Percentiles rank a stretch among this genome's conserved stretches.
Evolutionary conservation across 2,888 invertebrate species (phyloP).

Genomic region (Axea sp.): DNA sequence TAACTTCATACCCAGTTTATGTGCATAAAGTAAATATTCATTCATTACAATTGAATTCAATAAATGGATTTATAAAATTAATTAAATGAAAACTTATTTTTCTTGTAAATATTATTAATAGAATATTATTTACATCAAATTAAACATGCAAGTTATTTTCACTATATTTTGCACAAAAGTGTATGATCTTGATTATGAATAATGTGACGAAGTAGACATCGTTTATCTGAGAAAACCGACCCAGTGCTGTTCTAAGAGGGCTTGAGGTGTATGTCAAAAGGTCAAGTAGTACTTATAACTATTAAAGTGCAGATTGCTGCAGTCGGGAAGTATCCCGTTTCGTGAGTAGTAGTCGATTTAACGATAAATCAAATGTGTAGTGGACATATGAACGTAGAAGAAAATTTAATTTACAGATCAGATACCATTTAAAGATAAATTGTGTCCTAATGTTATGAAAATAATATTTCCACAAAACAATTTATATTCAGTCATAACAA

Average conservation of each 20-base stretch:
- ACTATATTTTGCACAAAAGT: conserved; percentile 6
- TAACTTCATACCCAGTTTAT: too few relatives aligned
- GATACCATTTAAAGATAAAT: neutral
- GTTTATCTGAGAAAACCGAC: conserved; percentile 53
- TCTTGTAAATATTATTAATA: too few relatives aligned
- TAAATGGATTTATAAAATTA: too few relatives aligned
- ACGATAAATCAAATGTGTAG: conserved; percentile 53
- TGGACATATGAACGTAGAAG: conserved; percentile 19
- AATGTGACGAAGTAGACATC: conserved; percentile 33
- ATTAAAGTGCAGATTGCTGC: conserved; percentile 65
- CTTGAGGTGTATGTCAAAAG: conserved; percentile 63
- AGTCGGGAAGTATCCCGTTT: conserved; percentile 60
- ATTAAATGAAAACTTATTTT: too few relatives aligned
- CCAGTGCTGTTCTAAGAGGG: conserved; percentile 60
- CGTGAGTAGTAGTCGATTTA: conserved; percentile 50
- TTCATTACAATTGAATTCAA: too few relatives aligned
- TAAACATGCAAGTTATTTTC: neutral
- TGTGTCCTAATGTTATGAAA: conserved; percentile 1
- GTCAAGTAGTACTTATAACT: conserved; percentile 68
- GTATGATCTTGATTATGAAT: conserved; percentile 43
- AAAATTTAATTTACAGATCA: conserved; percentile 33
- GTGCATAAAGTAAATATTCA: too few relatives aligned
- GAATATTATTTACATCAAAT: neutral
- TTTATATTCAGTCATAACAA: too few relatives aligned
- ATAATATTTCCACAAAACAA: too few relatives aligned